phyloP scores from a whole-genome alignment of 2,797 vertebrate species.

The Columba guinea region DNA sequence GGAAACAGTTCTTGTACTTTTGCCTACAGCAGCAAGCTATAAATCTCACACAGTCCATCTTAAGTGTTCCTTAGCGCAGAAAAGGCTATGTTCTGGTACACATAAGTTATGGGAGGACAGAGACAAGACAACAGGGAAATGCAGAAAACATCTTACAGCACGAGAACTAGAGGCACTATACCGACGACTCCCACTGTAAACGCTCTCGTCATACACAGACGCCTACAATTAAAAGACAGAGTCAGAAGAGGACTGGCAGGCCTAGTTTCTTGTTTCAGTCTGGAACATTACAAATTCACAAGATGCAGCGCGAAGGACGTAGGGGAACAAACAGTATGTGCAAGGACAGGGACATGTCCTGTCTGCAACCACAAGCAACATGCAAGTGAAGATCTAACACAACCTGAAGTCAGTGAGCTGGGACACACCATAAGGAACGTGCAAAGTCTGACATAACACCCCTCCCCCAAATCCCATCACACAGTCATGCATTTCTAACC shows the following conservation, averaged over 20 bases:
- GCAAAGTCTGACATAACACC: neutral
- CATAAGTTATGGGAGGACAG: neutral
- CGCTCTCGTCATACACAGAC: slow-evolving; percentile 73
- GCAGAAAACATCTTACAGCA: slow-evolving; percentile 76
- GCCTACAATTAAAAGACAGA: slow-evolving; percentile 72
- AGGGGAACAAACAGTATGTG: neutral
- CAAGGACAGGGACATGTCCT: neutral
- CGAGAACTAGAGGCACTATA: slow-evolving; percentile 76
- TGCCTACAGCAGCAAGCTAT: neutral
- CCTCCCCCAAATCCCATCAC: neutral
- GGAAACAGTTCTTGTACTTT: neutral
- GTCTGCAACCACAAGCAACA: neutral
- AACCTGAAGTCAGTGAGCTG: neutral
- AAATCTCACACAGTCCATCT: neutral
- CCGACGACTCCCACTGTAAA: slow-evolving; percentile 66
- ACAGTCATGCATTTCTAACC: neutral
- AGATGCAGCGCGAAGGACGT: neutral
- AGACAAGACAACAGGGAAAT: neutral
- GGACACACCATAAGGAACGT: rapidly evolving
- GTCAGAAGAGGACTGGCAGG: slow-evolving; percentile 7
- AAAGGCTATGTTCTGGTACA: neutral
- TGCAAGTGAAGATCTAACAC: neutral
- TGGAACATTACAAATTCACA: neutral
- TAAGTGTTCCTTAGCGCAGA: neutral
- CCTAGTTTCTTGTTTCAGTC: neutral